Base-by-base conservation (phyloP, 1,140 invertebrate species). In the Tetraneura akinire region DNA sequence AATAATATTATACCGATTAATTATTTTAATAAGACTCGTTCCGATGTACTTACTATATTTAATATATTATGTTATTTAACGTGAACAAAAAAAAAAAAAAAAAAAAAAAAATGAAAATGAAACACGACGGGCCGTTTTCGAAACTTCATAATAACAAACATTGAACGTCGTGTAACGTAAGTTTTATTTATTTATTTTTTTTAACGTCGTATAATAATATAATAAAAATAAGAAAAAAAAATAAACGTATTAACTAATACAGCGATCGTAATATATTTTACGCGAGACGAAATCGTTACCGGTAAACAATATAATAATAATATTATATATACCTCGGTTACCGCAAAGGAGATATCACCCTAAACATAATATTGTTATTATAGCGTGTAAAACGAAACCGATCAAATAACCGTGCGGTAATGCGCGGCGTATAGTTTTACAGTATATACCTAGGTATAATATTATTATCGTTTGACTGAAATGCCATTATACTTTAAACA, bases 331-430 rank as follows among this genome's bases (percentile, higher is more conserved):
- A 23, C 42, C 42, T 6, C 8, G 23, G 66, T 9, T 49, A 49
- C 37, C n/a, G 45, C 45, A 23, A 45, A 16, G 32, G 11, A 68
- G 11, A 14, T n/a, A 1, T 14, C 6, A 26, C 42, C 23, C 45
- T 49, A 18, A 70, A 49, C 49, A 49, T 49, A 49, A 49, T 16
- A 49, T 14, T 26, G 16, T 4, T 37, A 37, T 37, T 37, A 4
- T 37, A 37, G 32, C 32, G 32, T 26, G 66, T 49, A 49, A 70
- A 70, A 14, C 26, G 45, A 49, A 49, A 49, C 23, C 16, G 66
- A 70, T 47, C 42, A 49, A 70, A 47, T 70, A 70, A 70, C 45
- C 6, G n/a, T n/a, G n/a, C n/a, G n/a, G n/a, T n/a, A n/a, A n/a
- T n/a, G n/a, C n/a, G n/a, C n/a, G n/a, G n/a, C n/a, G n/a, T n/a